phyloP scores from a whole-genome alignment of 2,113 vertebrate genomes.

The Circaetus gallicus region DNA sequence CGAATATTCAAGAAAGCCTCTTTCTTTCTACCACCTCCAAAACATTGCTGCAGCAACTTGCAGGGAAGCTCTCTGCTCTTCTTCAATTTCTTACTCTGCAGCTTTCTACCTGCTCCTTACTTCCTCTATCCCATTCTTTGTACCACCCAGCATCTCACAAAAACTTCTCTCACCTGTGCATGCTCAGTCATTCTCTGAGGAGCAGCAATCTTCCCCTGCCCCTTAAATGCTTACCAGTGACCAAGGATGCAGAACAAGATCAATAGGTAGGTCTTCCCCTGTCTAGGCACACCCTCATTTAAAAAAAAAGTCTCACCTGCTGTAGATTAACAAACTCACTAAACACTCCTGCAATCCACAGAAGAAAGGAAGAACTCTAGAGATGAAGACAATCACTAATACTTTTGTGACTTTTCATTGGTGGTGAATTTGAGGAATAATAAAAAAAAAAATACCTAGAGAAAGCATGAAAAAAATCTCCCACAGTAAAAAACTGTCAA shows the following conservation, averaged over 20 bases:
- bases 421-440: not conserved
- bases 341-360: not conserved
- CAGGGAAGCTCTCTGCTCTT: rapidly evolving
- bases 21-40: not conserved
- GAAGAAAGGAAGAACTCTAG: not conserved
- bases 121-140: rapidly evolving
- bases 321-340: not conserved
- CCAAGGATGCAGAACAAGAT: not conserved
- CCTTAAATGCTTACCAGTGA: rapidly evolving
- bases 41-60: rapidly evolving
- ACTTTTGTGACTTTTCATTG: not conserved
- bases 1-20: not conserved
- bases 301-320: not conserved
- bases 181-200: not conserved
- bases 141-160: not conserved
- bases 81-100: not conserved
- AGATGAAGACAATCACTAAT: not conserved
- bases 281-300: not conserved
- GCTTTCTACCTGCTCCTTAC: rapidly evolving
- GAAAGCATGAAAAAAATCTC: not conserved
- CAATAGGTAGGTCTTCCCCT: not conserved
- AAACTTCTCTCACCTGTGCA: not conserved
- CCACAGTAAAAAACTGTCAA: not conserved
- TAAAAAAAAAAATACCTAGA: not conserved
- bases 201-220: not conserved